These are phyloP conservation scores for Lindbergichthys nudifrons DNA, from an alignment of 2,797 vertebrate species.

Conservation along the genomic window DNA sequence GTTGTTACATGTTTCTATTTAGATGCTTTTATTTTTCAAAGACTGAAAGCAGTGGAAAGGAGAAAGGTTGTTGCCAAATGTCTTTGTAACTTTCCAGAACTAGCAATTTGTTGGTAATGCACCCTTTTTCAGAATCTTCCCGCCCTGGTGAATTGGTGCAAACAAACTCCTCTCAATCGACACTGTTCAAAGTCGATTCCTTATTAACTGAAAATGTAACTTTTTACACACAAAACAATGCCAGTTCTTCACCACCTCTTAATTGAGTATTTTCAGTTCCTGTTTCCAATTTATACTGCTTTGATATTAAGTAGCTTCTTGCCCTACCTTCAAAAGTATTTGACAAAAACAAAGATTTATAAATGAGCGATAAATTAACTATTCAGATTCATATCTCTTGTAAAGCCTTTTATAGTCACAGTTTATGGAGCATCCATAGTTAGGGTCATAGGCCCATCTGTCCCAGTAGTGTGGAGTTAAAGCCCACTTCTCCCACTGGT, in stretches of 20 bases:
- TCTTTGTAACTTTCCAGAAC: slow-evolving; percentile 19
- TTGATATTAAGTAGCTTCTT: background rate
- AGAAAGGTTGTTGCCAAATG: background rate
- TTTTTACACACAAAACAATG: background rate
- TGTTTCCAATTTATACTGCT: background rate
- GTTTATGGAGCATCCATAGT: background rate
- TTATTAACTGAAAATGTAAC: background rate
- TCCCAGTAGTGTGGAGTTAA: slow-evolving; percentile 23
- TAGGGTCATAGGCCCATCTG: slow-evolving; percentile 4
- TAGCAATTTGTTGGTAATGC: background rate
- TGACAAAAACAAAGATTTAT: background rate
- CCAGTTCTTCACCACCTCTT: background rate
- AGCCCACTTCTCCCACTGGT: slow-evolving; percentile 43
- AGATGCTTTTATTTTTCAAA: slow-evolving; percentile 8
- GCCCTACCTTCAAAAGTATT: background rate
- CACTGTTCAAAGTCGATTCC: background rate
- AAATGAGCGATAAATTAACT: background rate
- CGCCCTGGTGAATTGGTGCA: slow-evolving; percentile 1
- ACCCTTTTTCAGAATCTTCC: slow-evolving; percentile 2
- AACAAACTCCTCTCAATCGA: background rate
- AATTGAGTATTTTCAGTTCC: background rate
- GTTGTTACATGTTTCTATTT: background rate
- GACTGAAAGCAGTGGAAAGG: background rate
- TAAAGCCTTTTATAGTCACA: background rate
- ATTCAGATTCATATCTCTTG: background rate